Base-by-base conservation (phyloP, 2,113 vertebrate species). In the Butorides virescens region DNA sequence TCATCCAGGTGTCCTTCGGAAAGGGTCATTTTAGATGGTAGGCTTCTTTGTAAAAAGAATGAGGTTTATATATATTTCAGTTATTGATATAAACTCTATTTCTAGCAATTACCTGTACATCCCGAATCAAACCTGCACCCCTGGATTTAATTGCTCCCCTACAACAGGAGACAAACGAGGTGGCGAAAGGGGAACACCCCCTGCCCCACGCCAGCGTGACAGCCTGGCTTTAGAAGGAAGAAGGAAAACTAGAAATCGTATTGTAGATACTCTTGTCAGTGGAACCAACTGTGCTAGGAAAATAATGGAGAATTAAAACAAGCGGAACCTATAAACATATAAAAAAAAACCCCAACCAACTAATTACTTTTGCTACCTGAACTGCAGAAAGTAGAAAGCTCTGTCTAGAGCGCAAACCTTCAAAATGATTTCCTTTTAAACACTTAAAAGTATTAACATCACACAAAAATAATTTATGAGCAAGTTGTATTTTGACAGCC, bases 131-230 rank as follows among this genome's bases (percentile, higher is more conserved):
- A 62, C 22, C 56, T n/a, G 62, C 37, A 23, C 5, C 37, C 2
- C 1, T 10, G 37, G 15, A 39, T 42, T 58, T 47, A 10, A 78
- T 12, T 23, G 49, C 66, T 63, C 9, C 82, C 17, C 26, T 37
- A 9, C 37, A 75, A 25, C 21, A 30, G n/a, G 36, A 26, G 29
- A 44, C 39, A 76, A 68, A 50, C 1, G 1, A 76, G 39, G 36
- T 39, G 34, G 30, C 2, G 1, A 22, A 27, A 63, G 22, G 67
- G 30, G 3, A 49, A 29, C 29, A 18, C 36, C 15, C 37, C 44
- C 42, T 59, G 70, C 37, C 44, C 53, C 4, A 8, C 0, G 0
- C 58, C 18, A 26, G 21, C 1, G 0, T 3, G 36, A 13, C 46
- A 46, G 50, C 42, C 56, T 30, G 56, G n/a, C 68, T 59, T 55